These are phyloP conservation scores for Pachyramphus minor DNA, from an alignment of 2,113 vertebrate species.

Conservation along the genomic window DNA sequence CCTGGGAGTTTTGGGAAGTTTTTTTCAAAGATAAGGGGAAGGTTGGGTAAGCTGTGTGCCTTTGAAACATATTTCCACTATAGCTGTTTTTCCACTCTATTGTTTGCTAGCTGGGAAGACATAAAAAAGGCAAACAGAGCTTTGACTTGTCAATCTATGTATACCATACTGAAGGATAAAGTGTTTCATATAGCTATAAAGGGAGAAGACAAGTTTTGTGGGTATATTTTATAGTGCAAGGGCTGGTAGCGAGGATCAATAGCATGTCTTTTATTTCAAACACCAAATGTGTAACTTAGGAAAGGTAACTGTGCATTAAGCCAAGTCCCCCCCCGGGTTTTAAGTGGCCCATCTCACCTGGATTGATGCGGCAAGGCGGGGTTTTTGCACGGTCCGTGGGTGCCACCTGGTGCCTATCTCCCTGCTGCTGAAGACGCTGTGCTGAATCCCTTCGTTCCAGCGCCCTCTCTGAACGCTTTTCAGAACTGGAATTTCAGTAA, in stretches of 20 bases:
- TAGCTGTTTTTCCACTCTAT: not conserved
- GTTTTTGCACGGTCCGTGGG: not conserved
- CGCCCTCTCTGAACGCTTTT: not conserved
- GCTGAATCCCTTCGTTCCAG: not conserved
- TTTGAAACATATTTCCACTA: not conserved
- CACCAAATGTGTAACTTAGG: not conserved
- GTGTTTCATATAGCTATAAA: not conserved
- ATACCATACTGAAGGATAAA: not conserved
- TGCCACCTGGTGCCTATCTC: constrained; percentile 42
- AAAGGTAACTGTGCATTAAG: not conserved
- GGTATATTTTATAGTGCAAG: not conserved
- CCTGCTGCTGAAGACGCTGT: not conserved
- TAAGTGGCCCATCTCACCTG: fast-evolving
- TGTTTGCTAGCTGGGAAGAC: not conserved
- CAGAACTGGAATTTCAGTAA: not conserved
- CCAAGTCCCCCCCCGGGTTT: fast-evolving
- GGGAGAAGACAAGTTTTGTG: not conserved
- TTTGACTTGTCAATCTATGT: not conserved
- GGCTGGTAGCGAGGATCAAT: not conserved
- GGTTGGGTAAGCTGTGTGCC: not conserved
- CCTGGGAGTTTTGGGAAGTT: no score
- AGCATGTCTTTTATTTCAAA: not conserved
- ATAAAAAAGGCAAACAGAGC: not conserved
- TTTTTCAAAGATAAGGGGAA: not conserved
- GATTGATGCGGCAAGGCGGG: fast-evolving